Base-by-base conservation (phyloP, 2,888 invertebrate species). In the Leucophenga montana region DNA sequence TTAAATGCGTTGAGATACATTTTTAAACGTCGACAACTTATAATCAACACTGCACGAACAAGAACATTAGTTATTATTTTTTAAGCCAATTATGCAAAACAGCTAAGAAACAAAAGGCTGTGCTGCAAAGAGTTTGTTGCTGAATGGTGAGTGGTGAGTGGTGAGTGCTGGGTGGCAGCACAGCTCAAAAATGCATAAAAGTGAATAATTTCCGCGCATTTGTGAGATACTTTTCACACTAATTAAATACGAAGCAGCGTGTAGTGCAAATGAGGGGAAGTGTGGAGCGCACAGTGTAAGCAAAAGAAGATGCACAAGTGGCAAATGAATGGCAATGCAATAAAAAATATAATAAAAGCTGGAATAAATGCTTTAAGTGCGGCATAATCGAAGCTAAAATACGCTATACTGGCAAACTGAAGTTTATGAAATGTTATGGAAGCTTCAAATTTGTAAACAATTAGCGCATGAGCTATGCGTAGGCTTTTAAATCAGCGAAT, bases 211-310 rank as follows among this genome's bases (percentile, higher is more conserved):
- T 82, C 78, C 79, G 80, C 59, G 61, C 64, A 48, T 48, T 68
- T 66, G 62, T 71, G 39, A 33, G 56, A 66, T 67, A 50, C 81
- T 84, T 84, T 83, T 83, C 82, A 84, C 82, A 79, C 81, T 85
- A 85, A 85, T 85, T 85, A 85, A 85, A 84, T 79, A 79, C 75
- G 73, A 69, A 68, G 68, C 72, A 72, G 76, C 66, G 3, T 1
- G 8, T 39, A 11, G 39, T 11, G 61, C 56, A 56, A 50, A 39
- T 9, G 66, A 69, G 57, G 48, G 14, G 61, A 64, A 68, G n/a
- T n/a, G n/a, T n/a, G n/a, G n/a, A n/a, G n/a, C n/a, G n/a, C n/a
- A n/a, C n/a, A 53, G 56, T 27, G 54, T 56, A 68, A 50, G 66
- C 31, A n/a, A 16, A 46, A 48, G 62, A 46, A 48, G 46, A 57